phyloP scores from a whole-genome alignment of 2,113 vertebrate genomes.

The Microcebus ravelobensis region DNA sequence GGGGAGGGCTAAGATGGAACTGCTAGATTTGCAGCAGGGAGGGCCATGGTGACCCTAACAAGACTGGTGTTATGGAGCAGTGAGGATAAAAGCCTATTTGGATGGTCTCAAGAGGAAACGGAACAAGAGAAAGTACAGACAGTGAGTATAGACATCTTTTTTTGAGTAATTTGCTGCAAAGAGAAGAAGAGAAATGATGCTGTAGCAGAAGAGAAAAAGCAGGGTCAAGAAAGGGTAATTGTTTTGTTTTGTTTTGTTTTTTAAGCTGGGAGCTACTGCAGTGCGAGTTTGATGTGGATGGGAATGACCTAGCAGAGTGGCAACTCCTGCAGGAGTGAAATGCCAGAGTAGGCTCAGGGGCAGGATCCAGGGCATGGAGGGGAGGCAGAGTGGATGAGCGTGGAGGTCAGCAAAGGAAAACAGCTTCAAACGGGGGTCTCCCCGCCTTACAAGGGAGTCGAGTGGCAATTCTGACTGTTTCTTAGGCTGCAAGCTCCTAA shows the following conservation, averaged over 20 bases:
- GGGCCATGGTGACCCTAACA: background rate
- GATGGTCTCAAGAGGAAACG: background rate
- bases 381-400: background rate
- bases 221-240: background rate
- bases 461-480: background rate
- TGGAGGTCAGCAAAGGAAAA: background rate
- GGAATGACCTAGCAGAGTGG: background rate
- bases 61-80: background rate
- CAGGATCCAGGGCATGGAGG: background rate
- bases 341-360: background rate
- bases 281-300: background rate
- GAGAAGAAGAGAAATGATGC: slow-evolving; percentile 2
- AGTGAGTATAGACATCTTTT: background rate
- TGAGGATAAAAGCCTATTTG: background rate
- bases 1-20: background rate
- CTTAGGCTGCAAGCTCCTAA: background rate
- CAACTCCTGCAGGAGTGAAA: background rate
- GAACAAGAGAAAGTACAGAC: background rate
- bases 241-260: background rate
- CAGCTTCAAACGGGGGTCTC: background rate
- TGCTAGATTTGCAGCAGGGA: background rate
- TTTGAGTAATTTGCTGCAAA: background rate
- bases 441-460: background rate
- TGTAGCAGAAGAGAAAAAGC: background rate
- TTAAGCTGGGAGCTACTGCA: background rate